phyloP scores from a whole-genome alignment of 2,888 invertebrate species.

The Sesamia inferens region DNA sequence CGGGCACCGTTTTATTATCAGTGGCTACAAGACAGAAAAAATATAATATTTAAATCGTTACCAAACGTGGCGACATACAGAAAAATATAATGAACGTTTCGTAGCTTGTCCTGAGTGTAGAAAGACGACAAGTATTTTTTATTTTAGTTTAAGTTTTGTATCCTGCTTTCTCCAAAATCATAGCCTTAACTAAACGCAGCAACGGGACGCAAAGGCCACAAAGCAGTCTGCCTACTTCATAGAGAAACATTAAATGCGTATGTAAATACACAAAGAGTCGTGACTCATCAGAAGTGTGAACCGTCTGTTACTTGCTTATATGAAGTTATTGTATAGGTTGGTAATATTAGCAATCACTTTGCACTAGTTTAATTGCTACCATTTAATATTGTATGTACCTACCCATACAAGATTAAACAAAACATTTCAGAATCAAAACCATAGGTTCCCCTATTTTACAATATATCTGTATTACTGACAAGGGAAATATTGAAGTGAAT shows the following conservation, averaged over 20 bases:
- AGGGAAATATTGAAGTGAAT: background rate
- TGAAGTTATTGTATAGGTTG: slow-evolving; percentile 27
- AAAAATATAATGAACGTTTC: background rate
- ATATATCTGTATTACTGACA: background rate
- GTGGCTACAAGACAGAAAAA: background rate
- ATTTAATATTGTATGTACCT: slow-evolving; percentile 11
- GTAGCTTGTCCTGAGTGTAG: too few species aligned
- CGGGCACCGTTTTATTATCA: background rate
- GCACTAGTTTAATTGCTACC: background rate
- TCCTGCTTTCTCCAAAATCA: slow-evolving; percentile 34
- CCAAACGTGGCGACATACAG: background rate
- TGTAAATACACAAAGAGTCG: slow-evolving; percentile 66
- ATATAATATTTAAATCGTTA: background rate
- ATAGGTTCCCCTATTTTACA: background rate
- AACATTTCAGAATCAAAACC: background rate
- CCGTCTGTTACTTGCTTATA: slow-evolving; percentile 24
- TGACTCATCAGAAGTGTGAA: slow-evolving; percentile 49
- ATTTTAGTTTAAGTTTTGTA: background rate
- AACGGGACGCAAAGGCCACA: slow-evolving; percentile 73
- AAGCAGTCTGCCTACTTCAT: slow-evolving; percentile 67
- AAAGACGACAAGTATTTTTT: background rate
- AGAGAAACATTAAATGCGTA: slow-evolving; percentile 66
- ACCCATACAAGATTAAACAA: too few species aligned
- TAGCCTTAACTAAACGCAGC: slow-evolving; percentile 45
- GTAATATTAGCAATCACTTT: slow-evolving; percentile 1